Evolutionary conservation across 2,797 vertebrate species (phyloP).

Genomic region (Enteromius anoplus): DNA sequence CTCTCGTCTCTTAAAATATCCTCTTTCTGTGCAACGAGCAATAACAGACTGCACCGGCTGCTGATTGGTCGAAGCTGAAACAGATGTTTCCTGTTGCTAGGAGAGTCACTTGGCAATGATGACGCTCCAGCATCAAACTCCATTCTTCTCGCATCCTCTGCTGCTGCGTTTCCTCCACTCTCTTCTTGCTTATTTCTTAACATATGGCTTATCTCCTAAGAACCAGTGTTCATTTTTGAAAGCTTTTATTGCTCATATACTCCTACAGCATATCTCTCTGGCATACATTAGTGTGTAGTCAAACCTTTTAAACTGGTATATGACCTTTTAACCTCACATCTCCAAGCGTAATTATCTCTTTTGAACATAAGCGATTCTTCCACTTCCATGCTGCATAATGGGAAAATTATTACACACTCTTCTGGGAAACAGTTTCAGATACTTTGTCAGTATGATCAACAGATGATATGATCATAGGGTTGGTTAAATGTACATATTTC

Average conservation of each 20-base stretch:
- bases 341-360: not conserved
- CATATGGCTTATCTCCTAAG: not conserved
- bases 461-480: not conserved
- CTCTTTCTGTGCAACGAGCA: constrained; percentile 63
- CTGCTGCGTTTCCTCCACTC: constrained; percentile 53
- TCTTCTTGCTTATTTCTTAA: not conserved
- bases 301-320: constrained; percentile 8
- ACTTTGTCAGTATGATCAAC: not conserved
- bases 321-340: constrained; percentile 1
- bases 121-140: constrained; percentile 84
- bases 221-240: not conserved
- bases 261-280: not conserved
- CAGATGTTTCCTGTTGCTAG: constrained; percentile 93
- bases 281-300: not conserved
- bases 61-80: constrained; percentile 88
- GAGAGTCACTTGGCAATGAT: constrained; percentile 85
- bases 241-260: not conserved
- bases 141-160: constrained; percentile 69
- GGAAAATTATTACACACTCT: not conserved
- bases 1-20: constrained; percentile 72
- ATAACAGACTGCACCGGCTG: constrained; percentile 54
- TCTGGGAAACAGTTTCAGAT: constrained; percentile 17
- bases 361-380: not conserved
- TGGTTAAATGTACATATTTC: not conserved
- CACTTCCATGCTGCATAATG: not conserved